A percentile compares a stretch with the other conserved stretches of the same genome.
phyloP scores from a whole-genome alignment of 1,140 invertebrate genomes.

The Oreohelix idahoensis region DNA sequence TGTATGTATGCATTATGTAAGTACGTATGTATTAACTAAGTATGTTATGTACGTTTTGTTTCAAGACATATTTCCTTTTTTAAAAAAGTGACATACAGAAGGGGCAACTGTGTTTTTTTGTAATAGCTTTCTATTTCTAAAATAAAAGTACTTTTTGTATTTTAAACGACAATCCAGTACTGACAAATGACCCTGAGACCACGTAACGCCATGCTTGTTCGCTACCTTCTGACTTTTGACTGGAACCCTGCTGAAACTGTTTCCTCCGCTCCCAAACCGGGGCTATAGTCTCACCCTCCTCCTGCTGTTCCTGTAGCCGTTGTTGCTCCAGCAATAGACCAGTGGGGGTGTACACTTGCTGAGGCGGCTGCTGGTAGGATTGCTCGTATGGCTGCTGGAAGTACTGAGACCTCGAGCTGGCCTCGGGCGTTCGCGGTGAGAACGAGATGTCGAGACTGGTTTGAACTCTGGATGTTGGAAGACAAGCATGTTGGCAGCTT shows the following conservation, averaged over 20 bases:
- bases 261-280: slow-evolving; percentile 63
- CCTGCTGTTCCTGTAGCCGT: slow-evolving; percentile 42
- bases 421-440: slow-evolving; percentile 46
- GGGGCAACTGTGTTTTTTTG: no score
- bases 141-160: no score
- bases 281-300: slow-evolving; percentile 43
- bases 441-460: slow-evolving; percentile 46
- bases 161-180: neutral
- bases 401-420: slow-evolving; percentile 25
- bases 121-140: no score
- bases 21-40: no score
- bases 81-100: no score
- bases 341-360: slow-evolving; percentile 41
- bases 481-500: no score
- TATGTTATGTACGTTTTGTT: no score
- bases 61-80: no score
- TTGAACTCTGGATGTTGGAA: slow-evolving; percentile 38
- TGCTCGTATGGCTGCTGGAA: slow-evolving; percentile 27
- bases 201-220: neutral
- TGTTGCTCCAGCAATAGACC: slow-evolving; percentile 40
- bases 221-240: slow-evolving; percentile 25
- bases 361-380: slow-evolving; percentile 29
- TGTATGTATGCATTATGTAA: no score
- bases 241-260: slow-evolving; percentile 55
- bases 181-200: neutral